Evolutionary conservation across 2,797 vertebrate species (phyloP), one percentile per base, ranked within the genome.

Genomic region (Spinibarbus caldwelli): DNA sequence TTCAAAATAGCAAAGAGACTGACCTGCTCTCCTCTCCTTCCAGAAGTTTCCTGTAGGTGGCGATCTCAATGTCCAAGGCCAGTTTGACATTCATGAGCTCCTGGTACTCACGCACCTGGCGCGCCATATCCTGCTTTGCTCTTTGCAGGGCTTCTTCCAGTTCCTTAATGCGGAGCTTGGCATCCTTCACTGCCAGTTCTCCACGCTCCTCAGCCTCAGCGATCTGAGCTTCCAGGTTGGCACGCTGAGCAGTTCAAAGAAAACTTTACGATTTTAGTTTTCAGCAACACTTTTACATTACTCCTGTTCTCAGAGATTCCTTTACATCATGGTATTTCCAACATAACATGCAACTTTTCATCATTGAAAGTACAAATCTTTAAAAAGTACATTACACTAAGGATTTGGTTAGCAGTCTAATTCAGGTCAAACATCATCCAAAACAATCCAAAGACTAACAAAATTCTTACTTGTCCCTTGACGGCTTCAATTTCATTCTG

Each of bases 401-500:
- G 64, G 41, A 47, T 26, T 72, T 34, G 29, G 41, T 36, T 78
- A 14, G 8, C 47, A 78, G 8, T 52, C 11, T 62, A 26, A 41
- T 21, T 45, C 10, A 38, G 36, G n/a, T 5, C 2, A 66, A 67
- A 57, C 34, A n/a, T 70, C 4, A 5, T 59, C 49, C 54, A 75
- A 64, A 64, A 43, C 38, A 52, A 57, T 70, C 36, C 7, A 19
- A 34, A n/a, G 41, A 17, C 6, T n/a, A 80, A 29, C 7, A 45
- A 70, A 79, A n/a, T 41, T 2, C 67, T 19, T 90, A 98, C 97
- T 96, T 98, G 97, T 88, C 91, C 96, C 91, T 98, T 98, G 89
- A 96, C 93, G 0, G 93, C 84, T 80, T 98, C 96, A 0, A 96
- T 97, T 93, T 98, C 97, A 5, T 95, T 97, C 90, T 96, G 95